Evolutionary conservation across 2,113 vertebrate genomes (phyloP).

Genomic region (Vimba vimba): DNA sequence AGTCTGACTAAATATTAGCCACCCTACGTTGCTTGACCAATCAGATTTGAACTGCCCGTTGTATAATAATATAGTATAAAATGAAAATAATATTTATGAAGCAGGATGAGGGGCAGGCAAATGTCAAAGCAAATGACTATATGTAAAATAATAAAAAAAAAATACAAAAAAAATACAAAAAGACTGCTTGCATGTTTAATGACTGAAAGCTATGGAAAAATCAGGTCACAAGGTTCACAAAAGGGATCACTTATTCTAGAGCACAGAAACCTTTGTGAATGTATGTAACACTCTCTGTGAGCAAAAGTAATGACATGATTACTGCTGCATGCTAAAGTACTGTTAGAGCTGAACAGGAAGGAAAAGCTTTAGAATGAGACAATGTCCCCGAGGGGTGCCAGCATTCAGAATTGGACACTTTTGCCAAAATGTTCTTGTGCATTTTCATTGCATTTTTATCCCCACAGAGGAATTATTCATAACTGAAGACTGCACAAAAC

Average conservation of each 20-base stretch:
- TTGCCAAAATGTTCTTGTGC: background rate
- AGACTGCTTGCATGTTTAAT: background rate
- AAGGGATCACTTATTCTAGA: background rate
- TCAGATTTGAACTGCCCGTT: too few species aligned
- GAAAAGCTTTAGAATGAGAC: background rate
- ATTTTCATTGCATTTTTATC: slow-evolving; percentile 9
- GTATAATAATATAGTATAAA: too few species aligned
- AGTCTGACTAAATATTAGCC: too few species aligned
- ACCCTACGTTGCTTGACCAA: too few species aligned
- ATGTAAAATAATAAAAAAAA: too few species aligned
- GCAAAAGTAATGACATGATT: background rate
- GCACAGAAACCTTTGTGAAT: background rate
- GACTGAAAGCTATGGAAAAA: background rate
- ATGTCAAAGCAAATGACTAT: background rate
- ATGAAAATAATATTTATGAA: too few species aligned
- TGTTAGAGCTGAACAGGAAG: background rate
- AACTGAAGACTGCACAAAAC: slow-evolving; percentile 1
- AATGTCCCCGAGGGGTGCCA: slow-evolving; percentile 1
- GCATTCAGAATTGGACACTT: background rate
- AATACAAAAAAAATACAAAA: background rate
- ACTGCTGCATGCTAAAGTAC: slow-evolving; percentile 8
- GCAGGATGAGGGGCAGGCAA: background rate
- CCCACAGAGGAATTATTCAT: slow-evolving; percentile 7
- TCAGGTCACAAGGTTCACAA: too few species aligned
- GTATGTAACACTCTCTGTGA: background rate